These are phyloP conservation scores for Chamaetylas fuelleborni DNA, from an alignment of 2,113 vertebrate species.

Conservation along the genomic window DNA sequence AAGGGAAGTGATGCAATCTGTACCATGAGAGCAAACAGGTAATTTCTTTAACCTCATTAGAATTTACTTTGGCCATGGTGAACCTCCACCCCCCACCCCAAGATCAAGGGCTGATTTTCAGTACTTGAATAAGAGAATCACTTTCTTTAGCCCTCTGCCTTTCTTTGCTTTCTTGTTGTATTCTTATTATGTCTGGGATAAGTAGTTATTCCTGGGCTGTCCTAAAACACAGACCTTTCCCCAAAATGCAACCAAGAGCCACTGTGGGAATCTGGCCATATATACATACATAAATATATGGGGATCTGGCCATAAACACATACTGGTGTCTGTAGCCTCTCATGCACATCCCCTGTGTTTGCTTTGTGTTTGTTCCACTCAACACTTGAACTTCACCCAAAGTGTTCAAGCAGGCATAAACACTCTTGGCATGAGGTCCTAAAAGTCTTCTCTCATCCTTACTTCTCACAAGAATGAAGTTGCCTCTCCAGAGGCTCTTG, in stretches of 20 bases:
- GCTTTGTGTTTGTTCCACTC: not conserved
- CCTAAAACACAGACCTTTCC: not conserved
- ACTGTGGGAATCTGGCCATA: not conserved
- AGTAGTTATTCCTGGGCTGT: not conserved
- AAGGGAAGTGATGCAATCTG: not conserved
- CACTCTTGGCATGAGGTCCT: not conserved
- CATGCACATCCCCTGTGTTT: not conserved
- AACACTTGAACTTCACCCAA: not conserved
- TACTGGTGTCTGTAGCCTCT: not conserved
- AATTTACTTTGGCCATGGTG: not conserved
- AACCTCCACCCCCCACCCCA: too few relatives aligned
- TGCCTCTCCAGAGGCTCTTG: not conserved
- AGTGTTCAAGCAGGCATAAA: not conserved
- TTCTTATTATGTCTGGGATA: not conserved
- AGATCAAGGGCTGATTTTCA: not conserved
- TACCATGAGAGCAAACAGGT: not conserved
- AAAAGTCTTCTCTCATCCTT: not conserved
- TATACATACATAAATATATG: not conserved
- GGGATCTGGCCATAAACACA: not conserved
- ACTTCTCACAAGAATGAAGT: not conserved
- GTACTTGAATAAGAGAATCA: not conserved
- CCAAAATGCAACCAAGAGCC: not conserved
- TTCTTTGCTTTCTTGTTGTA: not conserved
- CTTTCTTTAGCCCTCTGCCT: not conserved
- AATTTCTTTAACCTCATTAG: not conserved